phyloP scores from a whole-genome alignment of 2,113 vertebrate species.

The Leptosomus discolor region DNA sequence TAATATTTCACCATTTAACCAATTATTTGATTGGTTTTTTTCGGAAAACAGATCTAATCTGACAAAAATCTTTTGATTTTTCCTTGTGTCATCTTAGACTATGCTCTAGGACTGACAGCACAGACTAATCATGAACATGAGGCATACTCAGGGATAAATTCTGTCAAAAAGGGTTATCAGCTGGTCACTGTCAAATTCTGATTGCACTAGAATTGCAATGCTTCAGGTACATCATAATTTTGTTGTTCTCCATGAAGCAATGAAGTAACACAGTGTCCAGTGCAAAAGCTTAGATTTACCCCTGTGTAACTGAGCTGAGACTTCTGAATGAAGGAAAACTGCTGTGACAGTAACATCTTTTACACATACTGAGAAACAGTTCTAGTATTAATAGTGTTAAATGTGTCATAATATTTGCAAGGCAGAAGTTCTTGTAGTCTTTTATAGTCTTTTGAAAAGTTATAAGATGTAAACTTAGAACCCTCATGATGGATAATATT shows the following conservation, averaged over 20 bases:
- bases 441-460: not conserved
- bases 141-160: not conserved
- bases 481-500: not conserved
- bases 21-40: not conserved
- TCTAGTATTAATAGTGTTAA: not conserved
- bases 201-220: not conserved
- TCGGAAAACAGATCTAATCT: not conserved
- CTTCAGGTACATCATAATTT: not conserved
- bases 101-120: not conserved
- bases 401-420: not conserved
- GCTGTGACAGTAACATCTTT: not conserved
- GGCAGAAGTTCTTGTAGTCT: not conserved
- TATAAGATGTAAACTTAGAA: not conserved
- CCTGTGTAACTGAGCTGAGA: not conserved
- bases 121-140: not conserved
- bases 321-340: not conserved
- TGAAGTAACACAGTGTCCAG: not conserved
- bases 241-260: not conserved
- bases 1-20: not conserved
- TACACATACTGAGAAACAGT: not conserved
- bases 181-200: not conserved
- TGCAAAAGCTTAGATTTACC: not conserved
- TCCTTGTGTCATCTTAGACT: not conserved
- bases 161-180: not conserved
- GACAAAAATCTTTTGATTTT: not conserved